Evolutionary conservation across 2,113 vertebrate species (phyloP), one percentile per base, ranked within the genome.

Genomic region (Boulengeromyrus knoepffleri): DNA sequence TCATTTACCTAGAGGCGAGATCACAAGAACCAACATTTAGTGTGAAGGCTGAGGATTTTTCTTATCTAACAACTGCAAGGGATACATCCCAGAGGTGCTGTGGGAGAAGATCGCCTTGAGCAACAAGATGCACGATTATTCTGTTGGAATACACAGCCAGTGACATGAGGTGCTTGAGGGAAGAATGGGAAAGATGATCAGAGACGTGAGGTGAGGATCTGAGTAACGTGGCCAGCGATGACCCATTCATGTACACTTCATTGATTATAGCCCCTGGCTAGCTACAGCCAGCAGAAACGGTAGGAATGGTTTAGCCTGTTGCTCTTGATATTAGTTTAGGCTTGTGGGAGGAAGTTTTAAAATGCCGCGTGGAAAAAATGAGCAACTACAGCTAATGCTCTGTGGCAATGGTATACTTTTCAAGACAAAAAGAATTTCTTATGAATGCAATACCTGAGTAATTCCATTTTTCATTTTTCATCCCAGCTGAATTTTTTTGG

Each of bases 211-310:
- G 70, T 39, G 84, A 83, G 88, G 70, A 24, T 66, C 85, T 42
- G 21, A 58, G 85, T 39, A 17, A 27, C 66, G 31, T 46, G 88
- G 84, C 88, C 31, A 88, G 70, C 56, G 49, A 70, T 91, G 90
- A 89, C 89, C 89, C 36, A 88, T 89, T 88, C 89, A 88, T 91
- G 45, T 80, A 88, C 49, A 19, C 80, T 6, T 52, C 89, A 91
- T 91, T 88, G 89, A 89, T 91, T 89, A 56, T 50, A 89, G 90
- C 90, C 88, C 50, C 66, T 58, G 85, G 85, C 90, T 46, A 45
- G 36, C 53, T 77, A 27, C 89, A 77, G 84, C 89, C 49, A 62
- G 85, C 58, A 17, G 52, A 45, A 66, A 56, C 36, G 83, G 52
- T n/a, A 85, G 89, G 56, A 47, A 85, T 85, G 47, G 56, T 74